Conservation (phyloP, 2,113 vertebrate species). For the Rhynchomys soricoides region DNA sequence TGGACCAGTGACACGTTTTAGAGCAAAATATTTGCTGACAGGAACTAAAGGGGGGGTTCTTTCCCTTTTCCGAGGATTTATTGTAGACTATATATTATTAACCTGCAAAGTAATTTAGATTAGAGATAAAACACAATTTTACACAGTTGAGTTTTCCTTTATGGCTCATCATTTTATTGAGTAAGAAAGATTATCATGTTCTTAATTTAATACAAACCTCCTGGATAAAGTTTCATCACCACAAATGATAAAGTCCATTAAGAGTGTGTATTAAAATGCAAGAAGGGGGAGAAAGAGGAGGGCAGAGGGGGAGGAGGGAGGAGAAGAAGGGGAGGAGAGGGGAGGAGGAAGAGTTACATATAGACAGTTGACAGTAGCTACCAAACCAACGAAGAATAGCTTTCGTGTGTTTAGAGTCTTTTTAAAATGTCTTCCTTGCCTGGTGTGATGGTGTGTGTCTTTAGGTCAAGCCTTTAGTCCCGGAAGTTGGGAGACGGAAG, state of each 20-base stretch:
- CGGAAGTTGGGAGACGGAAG: neutral
- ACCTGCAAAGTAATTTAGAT: neutral
- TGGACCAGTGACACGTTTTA: neutral
- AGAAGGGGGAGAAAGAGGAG: neutral
- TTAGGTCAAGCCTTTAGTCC: neutral
- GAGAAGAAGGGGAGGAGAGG: neutral
- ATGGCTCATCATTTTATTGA: neutral
- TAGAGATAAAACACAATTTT: slow-evolving; percentile 25
- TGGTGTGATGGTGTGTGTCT: neutral
- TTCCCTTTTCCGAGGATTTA: neutral
- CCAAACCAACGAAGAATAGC: neutral
- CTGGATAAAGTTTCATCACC: neutral
- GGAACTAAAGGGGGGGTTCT: neutral
- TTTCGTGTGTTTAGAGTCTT: neutral
- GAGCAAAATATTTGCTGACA: slow-evolving; percentile 48
- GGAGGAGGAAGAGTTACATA: neutral
- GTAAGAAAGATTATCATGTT: slow-evolving; percentile 24
- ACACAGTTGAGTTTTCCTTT: neutral
- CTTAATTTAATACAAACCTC: slow-evolving; percentile 9
- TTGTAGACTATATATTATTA: neutral
- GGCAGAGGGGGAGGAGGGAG: too few species aligned
- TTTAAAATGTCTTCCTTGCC: neutral
- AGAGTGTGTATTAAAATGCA: neutral
- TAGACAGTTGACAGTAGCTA: neutral
- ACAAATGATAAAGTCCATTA: neutral